Conservation (phyloP, 2,888 invertebrate genomes). For the Ochropacha duplaris region DNA sequence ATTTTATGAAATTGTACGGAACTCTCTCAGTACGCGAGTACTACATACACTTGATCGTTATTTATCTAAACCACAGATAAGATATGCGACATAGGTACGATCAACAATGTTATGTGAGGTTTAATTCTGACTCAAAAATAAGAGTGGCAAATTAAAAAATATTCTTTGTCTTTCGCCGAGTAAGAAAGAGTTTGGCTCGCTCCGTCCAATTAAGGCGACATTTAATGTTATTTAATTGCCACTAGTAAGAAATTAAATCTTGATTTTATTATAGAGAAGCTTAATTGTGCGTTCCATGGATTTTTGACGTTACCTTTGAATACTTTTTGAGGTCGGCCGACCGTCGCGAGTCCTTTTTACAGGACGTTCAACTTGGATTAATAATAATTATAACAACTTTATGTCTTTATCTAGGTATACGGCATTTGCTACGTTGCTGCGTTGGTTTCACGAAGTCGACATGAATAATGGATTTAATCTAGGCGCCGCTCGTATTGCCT, state of each 20-base stretch:
- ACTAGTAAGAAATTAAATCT: constrained; percentile 66
- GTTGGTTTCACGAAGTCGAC: constrained; percentile 28
- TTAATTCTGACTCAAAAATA: neutral
- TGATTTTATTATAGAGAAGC: constrained; percentile 68
- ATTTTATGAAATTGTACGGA: too few relatives aligned
- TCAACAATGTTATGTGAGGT: neutral
- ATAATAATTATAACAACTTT: constrained; percentile 54
- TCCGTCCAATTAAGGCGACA: constrained; percentile 59
- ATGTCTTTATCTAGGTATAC: constrained; percentile 56
- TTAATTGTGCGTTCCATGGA: constrained; percentile 56
- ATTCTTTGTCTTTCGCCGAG: constrained; percentile 8
- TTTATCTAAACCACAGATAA: neutral
- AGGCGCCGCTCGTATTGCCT: constrained; percentile 50
- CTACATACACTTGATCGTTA: neutral
- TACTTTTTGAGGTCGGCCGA: constrained; percentile 55
- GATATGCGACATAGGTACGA: neutral
- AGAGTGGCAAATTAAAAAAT: constrained; percentile 5
- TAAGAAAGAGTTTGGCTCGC: constrained; percentile 17
- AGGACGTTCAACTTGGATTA: constrained; percentile 32
- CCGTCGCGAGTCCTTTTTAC: constrained; percentile 26
- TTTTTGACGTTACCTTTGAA: constrained; percentile 55
- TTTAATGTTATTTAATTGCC: constrained; percentile 64
- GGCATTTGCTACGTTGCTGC: constrained; percentile 30
- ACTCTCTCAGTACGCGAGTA: too few relatives aligned
- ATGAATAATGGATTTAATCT: constrained; percentile 62